Evolutionary conservation across 2,797 vertebrate species (phyloP), one percentile per base, ranked within the genome.

Genomic region (Dallia pectoralis): DNA sequence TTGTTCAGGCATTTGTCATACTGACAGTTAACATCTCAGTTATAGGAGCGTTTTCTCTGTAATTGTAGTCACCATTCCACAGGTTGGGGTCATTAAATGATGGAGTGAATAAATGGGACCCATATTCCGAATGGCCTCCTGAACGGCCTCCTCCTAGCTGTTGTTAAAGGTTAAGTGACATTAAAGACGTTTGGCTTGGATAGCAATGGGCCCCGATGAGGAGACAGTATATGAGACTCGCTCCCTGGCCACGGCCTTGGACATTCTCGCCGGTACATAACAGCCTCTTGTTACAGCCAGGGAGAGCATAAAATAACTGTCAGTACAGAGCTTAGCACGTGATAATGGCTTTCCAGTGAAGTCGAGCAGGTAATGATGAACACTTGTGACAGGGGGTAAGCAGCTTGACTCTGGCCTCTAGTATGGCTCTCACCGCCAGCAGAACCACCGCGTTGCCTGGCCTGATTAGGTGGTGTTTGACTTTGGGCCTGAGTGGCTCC

Each of bases 301-400:
- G 22, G 53, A 59, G 22, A 12, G 22, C 3, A 59, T 27, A 12
- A 56, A 25, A 56, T 22, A 59, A 11, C 53, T 59, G 53, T 11
- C 53, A 4, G 53, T n/a, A 56, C 22, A 11, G 53, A 59, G 22
- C 53, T 59, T 59, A 59, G 53, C 53, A 19, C 53, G 22, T 25
- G 53, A 59, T 59, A 59, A 59, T 59, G 53, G 53, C 53, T 59
- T 59, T 59, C 53, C 53, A 59, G 53, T 59, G 53, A 59, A 14
- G 22, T 59, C 53, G 53, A 59, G 53, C 53, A 59, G 53, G 11
- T 59, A 59, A 59, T 59, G 53, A 59, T 59, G 22, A 59, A 59
- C 53, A 59, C 22, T 22, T 25, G 53, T 19, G 53, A 59, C 53
- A 25, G 12, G 9, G 53, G 22, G 53, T 12, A 59, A 25, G 53